phyloP scores from a whole-genome alignment of 1,140 invertebrate species.

The Melipona quadrifasciata region DNA sequence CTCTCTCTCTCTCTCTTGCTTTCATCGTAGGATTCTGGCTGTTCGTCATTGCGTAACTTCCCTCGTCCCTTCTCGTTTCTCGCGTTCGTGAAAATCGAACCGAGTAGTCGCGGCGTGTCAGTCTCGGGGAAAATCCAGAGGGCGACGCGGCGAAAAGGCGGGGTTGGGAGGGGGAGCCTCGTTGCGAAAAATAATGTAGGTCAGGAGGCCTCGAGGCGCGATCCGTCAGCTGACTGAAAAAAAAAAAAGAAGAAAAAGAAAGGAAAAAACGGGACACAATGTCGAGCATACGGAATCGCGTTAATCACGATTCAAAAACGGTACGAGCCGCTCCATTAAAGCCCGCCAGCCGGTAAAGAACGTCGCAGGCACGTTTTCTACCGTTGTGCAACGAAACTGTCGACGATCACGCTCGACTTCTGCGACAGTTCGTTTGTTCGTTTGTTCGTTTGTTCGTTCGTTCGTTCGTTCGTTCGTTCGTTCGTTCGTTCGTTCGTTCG shows the following conservation, averaged over 20 bases:
- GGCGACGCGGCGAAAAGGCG: not conserved
- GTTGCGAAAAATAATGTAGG: slow-evolving; percentile 52
- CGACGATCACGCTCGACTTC: slow-evolving; percentile 16
- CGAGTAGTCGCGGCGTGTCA: too few species aligned
- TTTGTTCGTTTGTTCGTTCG: not conserved
- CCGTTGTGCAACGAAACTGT: slow-evolving; percentile 15
- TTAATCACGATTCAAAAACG: slow-evolving; percentile 42
- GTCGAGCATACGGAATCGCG: slow-evolving; percentile 36
- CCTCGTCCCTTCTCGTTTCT: not conserved
- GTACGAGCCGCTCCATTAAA: slow-evolving; percentile 37
- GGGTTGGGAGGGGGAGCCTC: not conserved
- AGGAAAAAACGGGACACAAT: slow-evolving; percentile 16
- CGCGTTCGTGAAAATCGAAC: too few species aligned
- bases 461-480: not conserved
- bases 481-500: not conserved
- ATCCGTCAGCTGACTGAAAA: slow-evolving; percentile 15
- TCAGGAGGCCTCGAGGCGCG: slow-evolving; percentile 16
- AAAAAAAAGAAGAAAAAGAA: too few species aligned
- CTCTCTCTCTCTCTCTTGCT: not conserved
- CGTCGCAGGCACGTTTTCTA: slow-evolving; percentile 10
- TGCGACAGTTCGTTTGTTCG: not conserved
- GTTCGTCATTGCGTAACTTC: not conserved
- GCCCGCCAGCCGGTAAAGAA: not conserved
- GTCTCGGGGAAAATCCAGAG: not conserved
- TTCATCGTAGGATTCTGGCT: not conserved